Conservation (phyloP, 2,888 invertebrate genomes). For the Eilema depressum region DNA sequence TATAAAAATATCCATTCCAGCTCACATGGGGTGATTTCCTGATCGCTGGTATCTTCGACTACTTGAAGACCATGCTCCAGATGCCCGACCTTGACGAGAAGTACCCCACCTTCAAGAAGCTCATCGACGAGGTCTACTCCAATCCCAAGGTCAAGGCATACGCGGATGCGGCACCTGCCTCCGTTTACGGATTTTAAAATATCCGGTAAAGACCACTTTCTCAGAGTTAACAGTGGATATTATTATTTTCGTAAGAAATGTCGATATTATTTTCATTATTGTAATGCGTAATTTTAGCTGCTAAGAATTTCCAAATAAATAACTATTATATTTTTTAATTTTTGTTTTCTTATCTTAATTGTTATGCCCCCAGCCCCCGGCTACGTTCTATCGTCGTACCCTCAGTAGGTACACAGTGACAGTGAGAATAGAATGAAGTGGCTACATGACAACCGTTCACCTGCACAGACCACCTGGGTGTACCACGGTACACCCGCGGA, state of each 20-base stretch:
- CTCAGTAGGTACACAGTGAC: no score
- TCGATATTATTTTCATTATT: constrained; percentile 1
- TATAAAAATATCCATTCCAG: constrained; percentile 44
- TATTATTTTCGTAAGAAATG: background rate
- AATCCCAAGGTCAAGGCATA: constrained; percentile 72
- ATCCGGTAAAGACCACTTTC: background rate
- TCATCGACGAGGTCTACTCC: constrained; percentile 61
- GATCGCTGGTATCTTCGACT: constrained; percentile 57
- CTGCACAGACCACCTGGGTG: no score
- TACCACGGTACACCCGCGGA: no score
- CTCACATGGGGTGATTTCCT: constrained; percentile 63
- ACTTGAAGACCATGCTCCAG: constrained; percentile 52
- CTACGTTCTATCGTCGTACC: no score
- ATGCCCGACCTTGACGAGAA: constrained; percentile 64
- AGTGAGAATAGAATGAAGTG: no score
- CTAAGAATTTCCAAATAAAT: constrained; percentile 9
- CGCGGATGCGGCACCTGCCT: constrained; percentile 56
- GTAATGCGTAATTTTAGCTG: constrained; percentile 2
- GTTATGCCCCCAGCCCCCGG: no score
- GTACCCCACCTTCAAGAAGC: constrained; percentile 69
- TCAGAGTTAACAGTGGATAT: constrained; percentile 2
- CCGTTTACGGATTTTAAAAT: constrained; percentile 24
- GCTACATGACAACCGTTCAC: no score
- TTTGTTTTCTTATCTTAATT: background rate
- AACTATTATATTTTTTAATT: constrained; percentile 1